A percentile compares a stretch with the other conserved stretches of the same genome.
These are phyloP conservation scores for Eudemis profundana DNA, from an alignment of 2,888 invertebrate genomes.

Conservation along the genomic window DNA sequence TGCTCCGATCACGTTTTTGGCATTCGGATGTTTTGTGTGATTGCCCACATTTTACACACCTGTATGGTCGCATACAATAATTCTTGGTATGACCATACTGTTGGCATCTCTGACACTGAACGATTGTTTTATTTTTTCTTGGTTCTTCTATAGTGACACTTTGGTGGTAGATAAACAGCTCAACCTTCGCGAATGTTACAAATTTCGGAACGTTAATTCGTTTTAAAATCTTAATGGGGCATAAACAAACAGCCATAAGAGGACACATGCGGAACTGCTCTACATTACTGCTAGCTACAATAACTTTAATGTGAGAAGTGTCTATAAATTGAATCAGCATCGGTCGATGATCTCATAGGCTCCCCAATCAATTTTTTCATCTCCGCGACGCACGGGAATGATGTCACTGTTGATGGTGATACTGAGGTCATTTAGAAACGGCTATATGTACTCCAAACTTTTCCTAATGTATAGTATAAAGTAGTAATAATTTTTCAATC, in stretches of 20 bases:
- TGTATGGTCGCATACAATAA: no score
- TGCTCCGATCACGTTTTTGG: no score
- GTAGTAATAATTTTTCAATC: no score
- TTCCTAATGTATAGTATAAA: no score
- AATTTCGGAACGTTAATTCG: conserved; percentile 13
- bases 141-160: no score
- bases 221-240: conserved; percentile 9
- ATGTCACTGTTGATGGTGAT: conserved; percentile 24
- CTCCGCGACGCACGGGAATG: not conserved
- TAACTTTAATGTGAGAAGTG: conserved; percentile 8
- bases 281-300: not conserved
- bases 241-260: conserved; percentile 15
- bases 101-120: no score
- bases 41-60: no score
- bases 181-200: conserved; percentile 23
- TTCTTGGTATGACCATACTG: no score
- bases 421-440: no score
- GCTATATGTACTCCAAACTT: no score
- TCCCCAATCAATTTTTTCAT: conserved; percentile 7
- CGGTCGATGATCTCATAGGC: conserved; percentile 30
- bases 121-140: no score
- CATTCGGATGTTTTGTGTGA: no score
- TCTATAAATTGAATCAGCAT: conserved; percentile 6
- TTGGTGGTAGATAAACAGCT: not conserved
- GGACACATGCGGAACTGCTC: conserved; percentile 3